Evolutionary conservation across 2,797 vertebrate species (phyloP).

Genomic region (Tenualosa thibaudeaui): DNA sequence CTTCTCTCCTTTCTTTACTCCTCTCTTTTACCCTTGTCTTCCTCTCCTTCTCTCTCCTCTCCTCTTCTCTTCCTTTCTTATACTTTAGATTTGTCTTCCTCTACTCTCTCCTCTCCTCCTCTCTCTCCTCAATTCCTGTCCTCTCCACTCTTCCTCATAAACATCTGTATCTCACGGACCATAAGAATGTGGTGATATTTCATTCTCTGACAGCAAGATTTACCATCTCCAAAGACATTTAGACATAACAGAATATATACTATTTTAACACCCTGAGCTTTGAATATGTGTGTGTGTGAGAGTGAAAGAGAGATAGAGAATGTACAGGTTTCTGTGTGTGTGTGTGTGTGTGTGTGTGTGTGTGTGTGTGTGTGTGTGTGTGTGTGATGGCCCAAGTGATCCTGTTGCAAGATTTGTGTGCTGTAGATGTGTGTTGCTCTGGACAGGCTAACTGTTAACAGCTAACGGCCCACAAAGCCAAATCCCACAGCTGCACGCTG

Average conservation of each 20-base stretch:
- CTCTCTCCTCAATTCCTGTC: neutral
- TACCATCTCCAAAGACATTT: neutral
- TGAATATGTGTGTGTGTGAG: neutral
- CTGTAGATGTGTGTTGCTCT: conserved; percentile 18
- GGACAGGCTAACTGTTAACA: neutral
- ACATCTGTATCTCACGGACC: neutral
- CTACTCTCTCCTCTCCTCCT: neutral
- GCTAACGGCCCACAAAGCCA: neutral
- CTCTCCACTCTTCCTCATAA: neutral
- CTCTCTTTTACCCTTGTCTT: neutral
- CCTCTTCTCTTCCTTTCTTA: neutral
- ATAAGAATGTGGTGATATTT: neutral
- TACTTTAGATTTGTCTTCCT: no score
- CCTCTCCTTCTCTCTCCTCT: neutral
- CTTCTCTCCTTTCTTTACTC: neutral
- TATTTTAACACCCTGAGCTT: neutral
- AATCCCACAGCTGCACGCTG: neutral
- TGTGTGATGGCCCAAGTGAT: conserved; percentile 2
- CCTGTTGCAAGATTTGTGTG: conserved; percentile 33
- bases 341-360: conserved; percentile 2
- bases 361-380: neutral
- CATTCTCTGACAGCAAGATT: neutral
- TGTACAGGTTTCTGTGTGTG: neutral
- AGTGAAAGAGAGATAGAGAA: no score
- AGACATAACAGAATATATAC: neutral